Evolutionary conservation across 2,113 vertebrate genomes (phyloP).

Genomic region (Lepisosteus oculatus): DNA sequence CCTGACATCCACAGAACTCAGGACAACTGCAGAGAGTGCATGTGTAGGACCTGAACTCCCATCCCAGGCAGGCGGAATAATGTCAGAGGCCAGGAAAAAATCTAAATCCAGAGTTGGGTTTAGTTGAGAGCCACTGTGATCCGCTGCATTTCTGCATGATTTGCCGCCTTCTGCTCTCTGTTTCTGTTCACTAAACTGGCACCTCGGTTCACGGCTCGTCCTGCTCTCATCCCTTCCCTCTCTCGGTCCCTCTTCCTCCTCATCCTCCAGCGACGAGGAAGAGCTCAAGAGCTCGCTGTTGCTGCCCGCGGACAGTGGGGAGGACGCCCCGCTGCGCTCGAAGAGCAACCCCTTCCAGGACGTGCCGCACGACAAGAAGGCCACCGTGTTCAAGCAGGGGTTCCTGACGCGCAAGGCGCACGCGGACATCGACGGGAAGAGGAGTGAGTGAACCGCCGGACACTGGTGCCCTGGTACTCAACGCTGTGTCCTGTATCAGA

Average conservation of each 20-base stretch:
- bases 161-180: background rate
- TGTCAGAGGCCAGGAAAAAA: too few species aligned
- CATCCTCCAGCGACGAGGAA: conserved; percentile 65
- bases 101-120: too few species aligned
- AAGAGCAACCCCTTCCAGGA: conserved; percentile 75
- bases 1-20: too few species aligned
- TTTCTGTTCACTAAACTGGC: background rate
- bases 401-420: conserved; percentile 80
- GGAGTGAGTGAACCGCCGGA: conserved; percentile 67
- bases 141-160: background rate
- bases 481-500: too few species aligned
- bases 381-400: conserved; percentile 72
- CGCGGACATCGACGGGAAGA: conserved; percentile 82
- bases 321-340: conserved; percentile 48
- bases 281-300: conserved; percentile 50
- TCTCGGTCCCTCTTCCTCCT: background rate
- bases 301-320: conserved; percentile 39
- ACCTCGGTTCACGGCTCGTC: too few species aligned
- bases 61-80: too few species aligned
- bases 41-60: too few species aligned
- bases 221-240: background rate
- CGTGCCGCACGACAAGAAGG: conserved; percentile 66
- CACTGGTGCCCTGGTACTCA: too few species aligned
- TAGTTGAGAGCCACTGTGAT: too few species aligned
- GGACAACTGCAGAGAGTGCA: too few species aligned